Evolutionary conservation across 2,888 invertebrate genomes (phyloP).

Genomic region (Xestia xanthographa): DNA sequence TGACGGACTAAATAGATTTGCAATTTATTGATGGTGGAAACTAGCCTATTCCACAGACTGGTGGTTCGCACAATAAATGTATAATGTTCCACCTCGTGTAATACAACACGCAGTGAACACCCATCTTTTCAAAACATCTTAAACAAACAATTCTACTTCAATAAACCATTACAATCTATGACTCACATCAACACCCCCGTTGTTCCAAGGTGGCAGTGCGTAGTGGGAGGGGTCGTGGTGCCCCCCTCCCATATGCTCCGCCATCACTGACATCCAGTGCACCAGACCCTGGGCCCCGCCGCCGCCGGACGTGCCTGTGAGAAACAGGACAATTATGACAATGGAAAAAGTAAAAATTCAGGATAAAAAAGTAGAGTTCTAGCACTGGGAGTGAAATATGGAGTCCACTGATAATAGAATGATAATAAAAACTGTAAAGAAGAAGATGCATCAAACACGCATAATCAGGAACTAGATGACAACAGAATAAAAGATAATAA

Average conservation of each 20-base stretch:
- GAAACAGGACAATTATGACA: not conserved
- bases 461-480: not conserved
- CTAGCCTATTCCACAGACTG: too few relatives aligned
- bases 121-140: not conserved
- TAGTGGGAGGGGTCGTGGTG: conserved; percentile 94
- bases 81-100: too few relatives aligned
- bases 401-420: not conserved
- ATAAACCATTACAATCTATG: conserved; percentile 20
- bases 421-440: not conserved
- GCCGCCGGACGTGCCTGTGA: conserved; percentile 89
- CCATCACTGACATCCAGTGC: conserved; percentile 99
- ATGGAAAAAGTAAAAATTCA: not conserved
- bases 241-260: conserved; percentile 97
- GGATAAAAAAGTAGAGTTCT: not conserved
- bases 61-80: too few relatives aligned
- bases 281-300: conserved; percentile 95
- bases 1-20: too few relatives aligned
- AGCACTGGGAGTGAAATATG: not conserved
- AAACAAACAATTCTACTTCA: not conserved
- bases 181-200: conserved; percentile 92
- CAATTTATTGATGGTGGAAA: too few relatives aligned
- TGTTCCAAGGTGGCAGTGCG: conserved; percentile 90
- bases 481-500: not conserved
- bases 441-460: not conserved
- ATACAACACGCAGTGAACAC: too few relatives aligned